Percentiles rank a stretch among this genome's conserved stretches.
Evolutionary conservation across 2,888 invertebrate genomes (phyloP).

Genomic region (Polymixis flavicincta): DNA sequence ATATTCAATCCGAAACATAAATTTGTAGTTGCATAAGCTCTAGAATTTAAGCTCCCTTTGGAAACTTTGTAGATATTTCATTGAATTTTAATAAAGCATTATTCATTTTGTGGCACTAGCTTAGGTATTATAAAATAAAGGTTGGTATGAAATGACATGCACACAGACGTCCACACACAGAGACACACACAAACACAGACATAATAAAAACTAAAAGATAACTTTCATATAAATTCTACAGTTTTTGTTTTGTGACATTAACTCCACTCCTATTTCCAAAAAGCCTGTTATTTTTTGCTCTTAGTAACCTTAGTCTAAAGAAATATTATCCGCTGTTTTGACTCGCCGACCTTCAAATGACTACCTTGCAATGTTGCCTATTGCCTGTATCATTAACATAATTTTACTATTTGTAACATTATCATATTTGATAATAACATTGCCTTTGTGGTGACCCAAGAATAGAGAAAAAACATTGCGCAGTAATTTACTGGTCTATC

Average conservation of each 20-base stretch:
- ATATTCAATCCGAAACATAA: neutral
- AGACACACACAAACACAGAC: too few species aligned
- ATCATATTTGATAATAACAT: constrained; percentile 11
- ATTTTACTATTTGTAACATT: constrained; percentile 42
- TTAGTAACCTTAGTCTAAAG: neutral
- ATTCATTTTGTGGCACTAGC: neutral
- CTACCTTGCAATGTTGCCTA: constrained; percentile 11
- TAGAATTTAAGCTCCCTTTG: neutral
- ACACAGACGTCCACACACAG: neutral
- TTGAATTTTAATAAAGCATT: neutral
- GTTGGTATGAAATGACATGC: neutral
- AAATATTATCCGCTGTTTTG: constrained; percentile 18
- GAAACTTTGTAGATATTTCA: neutral
- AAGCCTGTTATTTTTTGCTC: neutral
- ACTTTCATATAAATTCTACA: neutral
- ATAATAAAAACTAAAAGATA: neutral
- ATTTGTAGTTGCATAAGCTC: neutral
- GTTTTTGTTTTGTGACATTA: neutral
- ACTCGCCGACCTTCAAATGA: constrained; percentile 32
- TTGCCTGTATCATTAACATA: constrained; percentile 40
- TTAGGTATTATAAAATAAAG: neutral
- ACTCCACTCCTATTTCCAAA: neutral
- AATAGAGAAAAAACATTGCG: neutral
- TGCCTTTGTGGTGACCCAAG: neutral
- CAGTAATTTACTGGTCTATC: neutral